These are phyloP conservation scores for Caenorhabditis sp. DNA, from an alignment of 2,888 invertebrate species.

Conservation along the genomic window DNA sequence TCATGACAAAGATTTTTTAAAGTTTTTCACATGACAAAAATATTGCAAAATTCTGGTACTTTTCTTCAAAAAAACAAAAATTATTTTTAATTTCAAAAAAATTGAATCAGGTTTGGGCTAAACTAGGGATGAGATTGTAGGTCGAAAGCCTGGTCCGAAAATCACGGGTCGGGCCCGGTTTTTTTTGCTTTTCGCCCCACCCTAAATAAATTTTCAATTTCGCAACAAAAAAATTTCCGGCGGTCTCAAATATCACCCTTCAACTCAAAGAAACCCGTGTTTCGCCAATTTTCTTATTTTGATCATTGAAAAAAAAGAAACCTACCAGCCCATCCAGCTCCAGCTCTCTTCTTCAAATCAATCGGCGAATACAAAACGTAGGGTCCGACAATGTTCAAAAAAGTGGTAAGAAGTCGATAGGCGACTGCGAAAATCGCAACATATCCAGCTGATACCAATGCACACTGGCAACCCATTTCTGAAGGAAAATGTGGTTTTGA, in stretches of 20 bases:
- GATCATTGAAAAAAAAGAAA: constrained; percentile 1
- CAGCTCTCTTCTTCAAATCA: constrained; percentile 62
- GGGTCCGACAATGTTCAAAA: constrained; percentile 56
- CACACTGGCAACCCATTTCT: constrained; percentile 57
- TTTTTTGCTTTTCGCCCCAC: no score
- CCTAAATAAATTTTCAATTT: no score
- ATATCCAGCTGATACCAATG: constrained; percentile 53
- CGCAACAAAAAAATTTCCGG: no score
- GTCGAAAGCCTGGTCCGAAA: no score
- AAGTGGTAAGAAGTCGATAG: constrained; percentile 35
- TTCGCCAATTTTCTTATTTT: background rate
- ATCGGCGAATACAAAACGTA: constrained; percentile 55
- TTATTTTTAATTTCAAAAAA: no score
- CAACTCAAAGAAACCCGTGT: background rate
- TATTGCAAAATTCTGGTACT: no score
- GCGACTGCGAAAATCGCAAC: constrained; percentile 50
- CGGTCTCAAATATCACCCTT: background rate
- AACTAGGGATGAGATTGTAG: no score
- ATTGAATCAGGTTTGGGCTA: no score
- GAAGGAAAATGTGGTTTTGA: background rate
- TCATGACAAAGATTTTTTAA: no score
- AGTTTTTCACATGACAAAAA: no score
- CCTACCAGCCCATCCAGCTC: constrained; percentile 65
- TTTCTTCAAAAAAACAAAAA: no score
- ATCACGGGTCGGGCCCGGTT: no score